Conservation (phyloP, 2,888 invertebrate genomes). For the Stomorhina lunata region DNA sequence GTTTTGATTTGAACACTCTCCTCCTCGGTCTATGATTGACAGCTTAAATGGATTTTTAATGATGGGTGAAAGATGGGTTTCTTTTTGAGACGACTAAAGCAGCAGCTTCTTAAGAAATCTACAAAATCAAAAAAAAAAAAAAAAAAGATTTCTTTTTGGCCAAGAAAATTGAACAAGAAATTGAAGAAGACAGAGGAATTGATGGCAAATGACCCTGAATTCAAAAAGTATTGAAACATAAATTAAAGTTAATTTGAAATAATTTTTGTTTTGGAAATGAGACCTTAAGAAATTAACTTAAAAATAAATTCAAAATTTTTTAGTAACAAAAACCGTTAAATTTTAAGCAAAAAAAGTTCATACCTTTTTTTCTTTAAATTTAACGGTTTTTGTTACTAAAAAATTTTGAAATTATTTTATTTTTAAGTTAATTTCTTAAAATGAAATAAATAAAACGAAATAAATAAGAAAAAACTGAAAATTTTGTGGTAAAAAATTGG, state of each 20-base stretch:
- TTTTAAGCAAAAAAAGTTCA: constrained; percentile 2
- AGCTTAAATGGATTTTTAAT: constrained; percentile 79
- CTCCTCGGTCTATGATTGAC: constrained; percentile 73
- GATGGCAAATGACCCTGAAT: constrained; percentile 54
- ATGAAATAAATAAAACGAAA: neutral
- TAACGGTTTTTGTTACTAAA: constrained; percentile 47
- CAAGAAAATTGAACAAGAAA: neutral
- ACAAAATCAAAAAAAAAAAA: neutral
- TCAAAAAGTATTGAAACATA: constrained; percentile 38
- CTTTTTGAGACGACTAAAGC: neutral
- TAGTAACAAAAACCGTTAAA: constrained; percentile 49
- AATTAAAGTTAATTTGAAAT: constrained; percentile 61
- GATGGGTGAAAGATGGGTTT: constrained; percentile 67
- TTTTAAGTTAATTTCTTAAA: constrained; percentile 3
- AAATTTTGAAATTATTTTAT: constrained; percentile 24
- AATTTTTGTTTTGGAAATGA: constrained; percentile 27
- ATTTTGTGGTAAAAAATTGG: neutral
- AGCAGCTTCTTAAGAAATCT: constrained; percentile 8
- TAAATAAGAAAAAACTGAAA: constrained; percentile 2
- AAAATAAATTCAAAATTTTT: constrained; percentile 22
- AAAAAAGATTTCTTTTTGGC: neutral
- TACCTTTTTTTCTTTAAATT: constrained; percentile 8
- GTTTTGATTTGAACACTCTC: neutral
- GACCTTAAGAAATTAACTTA: neutral
- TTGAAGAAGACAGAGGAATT: neutral